Percentiles rank a stretch among this genome's conserved stretches.
These are phyloP conservation scores for Odontocerum albicorne DNA, from an alignment of 2,888 invertebrate genomes.

Conservation along the genomic window DNA sequence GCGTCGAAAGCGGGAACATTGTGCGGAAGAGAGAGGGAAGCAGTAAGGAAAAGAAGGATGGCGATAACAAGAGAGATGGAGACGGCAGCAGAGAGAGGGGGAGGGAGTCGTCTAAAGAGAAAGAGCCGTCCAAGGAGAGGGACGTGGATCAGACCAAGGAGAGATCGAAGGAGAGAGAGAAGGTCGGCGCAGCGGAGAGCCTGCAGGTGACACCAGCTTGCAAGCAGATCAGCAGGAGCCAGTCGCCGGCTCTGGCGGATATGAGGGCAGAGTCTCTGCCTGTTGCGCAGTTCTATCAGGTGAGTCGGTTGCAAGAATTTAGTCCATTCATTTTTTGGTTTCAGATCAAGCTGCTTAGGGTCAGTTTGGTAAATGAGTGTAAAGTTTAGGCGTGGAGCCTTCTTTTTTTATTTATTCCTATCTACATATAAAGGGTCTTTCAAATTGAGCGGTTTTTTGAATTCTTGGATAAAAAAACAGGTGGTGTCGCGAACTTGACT, in stretches of 20 bases:
- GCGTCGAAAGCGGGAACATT: too few species aligned
- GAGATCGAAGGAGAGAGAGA: constrained; percentile 27
- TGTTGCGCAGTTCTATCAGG: constrained; percentile 46
- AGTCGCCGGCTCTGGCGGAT: constrained; percentile 60
- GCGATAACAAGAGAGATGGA: constrained; percentile 15
- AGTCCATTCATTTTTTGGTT: not conserved
- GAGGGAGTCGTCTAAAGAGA: constrained; percentile 26
- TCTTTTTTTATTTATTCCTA: too few species aligned
- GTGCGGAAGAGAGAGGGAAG: constrained; percentile 7
- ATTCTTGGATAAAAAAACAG: too few species aligned
- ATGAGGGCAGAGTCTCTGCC: constrained; percentile 55
- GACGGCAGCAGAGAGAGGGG: constrained; percentile 23
- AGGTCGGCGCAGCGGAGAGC: constrained; percentile 48
- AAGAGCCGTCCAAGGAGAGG: constrained; percentile 15
- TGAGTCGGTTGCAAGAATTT: too few species aligned
- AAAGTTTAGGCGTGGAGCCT: too few species aligned
- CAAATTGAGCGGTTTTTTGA: too few species aligned
- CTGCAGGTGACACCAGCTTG: constrained; percentile 54
- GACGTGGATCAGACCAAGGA: constrained; percentile 29
- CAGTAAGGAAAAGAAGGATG: constrained; percentile 12
- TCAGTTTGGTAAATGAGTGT: too few species aligned
- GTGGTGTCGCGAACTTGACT: too few species aligned
- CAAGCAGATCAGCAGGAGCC: constrained; percentile 64
- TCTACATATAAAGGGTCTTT: too few species aligned
- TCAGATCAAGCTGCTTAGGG: not conserved